Conservation (phyloP, 2,113 vertebrate species). For the Cynoglossus semilaevis region DNA sequence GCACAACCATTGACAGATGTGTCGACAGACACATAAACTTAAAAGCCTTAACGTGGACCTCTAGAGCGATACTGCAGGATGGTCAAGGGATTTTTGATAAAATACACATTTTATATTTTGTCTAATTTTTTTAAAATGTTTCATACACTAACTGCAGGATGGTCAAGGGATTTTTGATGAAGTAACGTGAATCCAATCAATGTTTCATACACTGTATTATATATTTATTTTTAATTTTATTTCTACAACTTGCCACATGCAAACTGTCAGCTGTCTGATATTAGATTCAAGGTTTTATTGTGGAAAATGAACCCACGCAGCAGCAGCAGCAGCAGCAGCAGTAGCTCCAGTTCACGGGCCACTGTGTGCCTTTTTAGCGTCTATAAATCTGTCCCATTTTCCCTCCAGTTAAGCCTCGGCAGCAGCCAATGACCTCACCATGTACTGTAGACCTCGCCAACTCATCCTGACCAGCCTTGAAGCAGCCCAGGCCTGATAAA, state of each 20-base stretch:
- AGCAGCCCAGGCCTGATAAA: slow-evolving; percentile 59
- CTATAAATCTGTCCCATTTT: slow-evolving; percentile 59
- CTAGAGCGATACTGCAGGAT: too few relatives aligned
- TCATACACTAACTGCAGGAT: too few relatives aligned
- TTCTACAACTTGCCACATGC: too few relatives aligned
- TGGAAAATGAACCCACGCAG: slow-evolving; percentile 5
- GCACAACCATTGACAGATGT: too few relatives aligned
- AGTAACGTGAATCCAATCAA: too few relatives aligned
- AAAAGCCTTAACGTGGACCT: too few relatives aligned
- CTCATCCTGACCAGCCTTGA: slow-evolving; percentile 61
- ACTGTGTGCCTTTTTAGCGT: slow-evolving; percentile 50
- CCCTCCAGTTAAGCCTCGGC: slow-evolving; percentile 30
- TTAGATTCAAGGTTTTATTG: slow-evolving; percentile 34
- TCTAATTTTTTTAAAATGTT: too few relatives aligned
- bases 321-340: background rate
- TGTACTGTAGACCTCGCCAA: slow-evolving; percentile 44
- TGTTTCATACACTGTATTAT: too few relatives aligned
- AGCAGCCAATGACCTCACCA: slow-evolving; percentile 58
- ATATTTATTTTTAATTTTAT: background rate
- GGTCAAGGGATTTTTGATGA: too few relatives aligned
- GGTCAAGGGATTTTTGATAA: too few relatives aligned
- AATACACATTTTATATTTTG: too few relatives aligned
- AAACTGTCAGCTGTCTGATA: slow-evolving; percentile 4
- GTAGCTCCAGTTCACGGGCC: slow-evolving; percentile 29
- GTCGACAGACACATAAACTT: too few relatives aligned